These are phyloP conservation scores for Alligator mississippiensis DNA, from an alignment of 2,113 vertebrate species.

Conservation along the genomic window DNA sequence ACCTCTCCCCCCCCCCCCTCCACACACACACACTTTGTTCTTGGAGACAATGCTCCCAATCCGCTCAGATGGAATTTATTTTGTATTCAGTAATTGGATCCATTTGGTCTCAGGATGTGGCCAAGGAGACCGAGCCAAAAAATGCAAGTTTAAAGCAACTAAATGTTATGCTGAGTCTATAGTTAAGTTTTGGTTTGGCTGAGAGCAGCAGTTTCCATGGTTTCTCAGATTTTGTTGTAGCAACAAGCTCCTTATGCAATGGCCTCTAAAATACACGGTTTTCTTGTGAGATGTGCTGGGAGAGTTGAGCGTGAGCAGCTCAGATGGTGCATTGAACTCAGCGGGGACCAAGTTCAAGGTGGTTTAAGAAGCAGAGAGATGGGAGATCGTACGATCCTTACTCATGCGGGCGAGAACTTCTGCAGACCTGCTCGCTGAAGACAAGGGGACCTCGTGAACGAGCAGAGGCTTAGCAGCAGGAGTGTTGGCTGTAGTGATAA, in stretches of 20 bases:
- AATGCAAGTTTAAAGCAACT: slow-evolving; percentile 73
- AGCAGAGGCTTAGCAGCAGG: background rate
- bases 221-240: slow-evolving; percentile 73
- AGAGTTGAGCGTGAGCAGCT: background rate
- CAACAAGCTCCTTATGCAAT: slow-evolving; percentile 59
- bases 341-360: background rate
- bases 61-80: slow-evolving; percentile 76
- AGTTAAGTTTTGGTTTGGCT: slow-evolving; percentile 65
- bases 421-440: background rate
- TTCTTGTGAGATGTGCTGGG: background rate
- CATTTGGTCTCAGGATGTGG: slow-evolving; percentile 79
- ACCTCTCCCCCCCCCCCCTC: too few species aligned
- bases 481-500: too few species aligned
- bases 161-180: slow-evolving; percentile 60
- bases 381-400: background rate
- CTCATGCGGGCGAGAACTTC: fast-evolving
- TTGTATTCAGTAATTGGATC: slow-evolving; percentile 77
- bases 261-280: background rate
- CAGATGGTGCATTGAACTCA: fast-evolving
- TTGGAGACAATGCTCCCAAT: slow-evolving; percentile 50
- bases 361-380: background rate
- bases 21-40: slow-evolving; percentile 30
- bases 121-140: slow-evolving; percentile 73
- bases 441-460: background rate
- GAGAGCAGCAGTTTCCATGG: slow-evolving; percentile 66